phyloP scores from a whole-genome alignment of 2,888 invertebrate genomes.

The Gibbula magus region DNA sequence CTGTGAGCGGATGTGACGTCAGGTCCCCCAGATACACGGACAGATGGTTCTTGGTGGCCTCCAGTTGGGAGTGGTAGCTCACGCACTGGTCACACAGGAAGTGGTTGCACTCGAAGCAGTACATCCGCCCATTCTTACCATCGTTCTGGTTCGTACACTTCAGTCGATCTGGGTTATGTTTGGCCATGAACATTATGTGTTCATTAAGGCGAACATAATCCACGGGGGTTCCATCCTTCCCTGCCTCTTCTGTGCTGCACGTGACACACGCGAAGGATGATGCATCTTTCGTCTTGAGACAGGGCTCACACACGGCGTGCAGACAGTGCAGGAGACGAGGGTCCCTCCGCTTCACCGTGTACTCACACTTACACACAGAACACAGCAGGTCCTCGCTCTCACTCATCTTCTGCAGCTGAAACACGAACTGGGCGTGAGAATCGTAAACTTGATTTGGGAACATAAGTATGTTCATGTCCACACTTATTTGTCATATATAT shows the following conservation, averaged over 20 bases:
- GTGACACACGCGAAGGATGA: not conserved
- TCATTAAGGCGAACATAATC: not conserved
- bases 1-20: not conserved
- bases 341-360: not conserved
- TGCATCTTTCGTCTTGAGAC: not conserved
- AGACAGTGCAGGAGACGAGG: slow-evolving; percentile 1
- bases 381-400: not conserved
- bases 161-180: not conserved
- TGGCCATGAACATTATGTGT: not conserved
- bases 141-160: not conserved
- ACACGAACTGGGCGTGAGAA: no score
- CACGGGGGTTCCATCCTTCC: not conserved
- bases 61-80: slow-evolving; percentile 10
- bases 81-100: slow-evolving; percentile 14
- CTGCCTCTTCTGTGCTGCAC: not conserved
- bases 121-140: not conserved
- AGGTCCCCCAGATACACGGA: not conserved
- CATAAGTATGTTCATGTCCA: no score
- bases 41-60: not conserved
- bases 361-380: not conserved
- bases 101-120: slow-evolving; percentile 15
- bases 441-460: no score
- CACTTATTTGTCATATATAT: no score
- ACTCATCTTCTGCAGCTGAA: not conserved
- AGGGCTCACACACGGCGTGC: not conserved